These are phyloP conservation scores for Aquatica leii DNA, from an alignment of 2,888 invertebrate species.

Conservation along the genomic window DNA sequence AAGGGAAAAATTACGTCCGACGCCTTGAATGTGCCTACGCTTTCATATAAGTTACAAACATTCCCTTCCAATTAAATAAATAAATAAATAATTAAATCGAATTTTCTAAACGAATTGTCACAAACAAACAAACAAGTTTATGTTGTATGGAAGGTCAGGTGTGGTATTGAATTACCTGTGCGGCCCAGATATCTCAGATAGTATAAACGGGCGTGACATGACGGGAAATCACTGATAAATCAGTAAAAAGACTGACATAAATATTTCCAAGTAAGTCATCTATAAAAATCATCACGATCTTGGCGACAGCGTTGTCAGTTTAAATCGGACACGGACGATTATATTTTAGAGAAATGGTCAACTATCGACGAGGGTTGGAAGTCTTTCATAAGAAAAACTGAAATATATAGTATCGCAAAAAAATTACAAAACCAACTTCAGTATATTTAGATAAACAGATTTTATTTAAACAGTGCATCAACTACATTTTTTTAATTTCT, in stretches of 20 bases:
- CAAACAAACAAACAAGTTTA: conserved; percentile 23
- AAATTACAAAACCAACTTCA: too few relatives aligned
- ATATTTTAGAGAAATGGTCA: conserved; percentile 17
- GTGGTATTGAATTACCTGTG: conserved; percentile 40
- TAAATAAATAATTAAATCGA: conserved; percentile 17
- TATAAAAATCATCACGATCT: conserved; percentile 46
- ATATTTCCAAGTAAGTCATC: conserved; percentile 51
- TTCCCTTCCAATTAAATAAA: conserved; percentile 17
- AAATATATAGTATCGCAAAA: too few relatives aligned
- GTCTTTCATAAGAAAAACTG: too few relatives aligned
- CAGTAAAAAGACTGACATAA: conserved; percentile 46
- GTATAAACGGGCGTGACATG: conserved; percentile 47
- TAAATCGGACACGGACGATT: conserved; percentile 26
- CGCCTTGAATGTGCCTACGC: background rate
- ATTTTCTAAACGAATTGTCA: conserved; percentile 32
- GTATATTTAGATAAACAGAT: too few relatives aligned
- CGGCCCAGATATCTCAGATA: conserved; percentile 45
- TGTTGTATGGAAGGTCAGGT: conserved; percentile 35
- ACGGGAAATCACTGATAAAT: conserved; percentile 51
- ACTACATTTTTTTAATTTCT: too few relatives aligned
- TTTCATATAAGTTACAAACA: background rate
- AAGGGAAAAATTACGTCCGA: background rate
- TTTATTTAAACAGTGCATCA: too few relatives aligned
- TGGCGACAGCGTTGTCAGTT: conserved; percentile 33
- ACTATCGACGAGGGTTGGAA: background rate